Base-by-base conservation (phyloP, 2,113 vertebrate species). In the Nanorana parkeri region DNA sequence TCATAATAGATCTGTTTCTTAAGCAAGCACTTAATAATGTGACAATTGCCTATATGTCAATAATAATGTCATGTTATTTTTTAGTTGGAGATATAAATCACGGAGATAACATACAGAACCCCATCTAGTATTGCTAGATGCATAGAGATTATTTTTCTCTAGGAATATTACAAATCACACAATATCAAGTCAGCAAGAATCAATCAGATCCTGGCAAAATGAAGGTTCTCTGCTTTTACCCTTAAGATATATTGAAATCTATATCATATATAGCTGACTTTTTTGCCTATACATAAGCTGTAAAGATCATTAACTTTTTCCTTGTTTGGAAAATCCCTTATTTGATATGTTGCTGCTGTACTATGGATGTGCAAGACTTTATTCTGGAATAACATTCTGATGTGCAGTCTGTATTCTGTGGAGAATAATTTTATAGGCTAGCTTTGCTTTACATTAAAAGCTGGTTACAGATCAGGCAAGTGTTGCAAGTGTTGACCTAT, bases 11-110 rank as follows among this genome's bases (percentile, higher is more conserved):
- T 67, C 65, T 36, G 65, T 36, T 67, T 47, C 36, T 26, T 47
- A 68, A 68, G 51, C 67, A 51, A 68, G 20, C 67, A 68, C 67
- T 67, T 29, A 67, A 67, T 67, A 67, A 67, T 32, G 8, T 47
- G 41, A 67, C 65, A 32, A 29, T 32, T 67, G 23, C 65, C 16
- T 26, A 28, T 21, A 26, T 68, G 67, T 47, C 67, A 47, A 17
- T 47, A 68, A 68, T 23, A 32, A 47, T 29, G 32, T 67, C 32
- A 26, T 67, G 65, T 29, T 47, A 47, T 29, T 41, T 68, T 68
- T 32, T 68, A 68, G 47, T 47, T 51, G 67, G 47, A 68, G 17
- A 47, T 19, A 68, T 41, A 68, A 28, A 68, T 68, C 67, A 32
- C n/a, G 51, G 67, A 47, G 41, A 68, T 51, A 68, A 68, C 32